These are phyloP conservation scores for Columba livia DNA, from an alignment of 2,113 vertebrate species.

Conservation along the genomic window DNA sequence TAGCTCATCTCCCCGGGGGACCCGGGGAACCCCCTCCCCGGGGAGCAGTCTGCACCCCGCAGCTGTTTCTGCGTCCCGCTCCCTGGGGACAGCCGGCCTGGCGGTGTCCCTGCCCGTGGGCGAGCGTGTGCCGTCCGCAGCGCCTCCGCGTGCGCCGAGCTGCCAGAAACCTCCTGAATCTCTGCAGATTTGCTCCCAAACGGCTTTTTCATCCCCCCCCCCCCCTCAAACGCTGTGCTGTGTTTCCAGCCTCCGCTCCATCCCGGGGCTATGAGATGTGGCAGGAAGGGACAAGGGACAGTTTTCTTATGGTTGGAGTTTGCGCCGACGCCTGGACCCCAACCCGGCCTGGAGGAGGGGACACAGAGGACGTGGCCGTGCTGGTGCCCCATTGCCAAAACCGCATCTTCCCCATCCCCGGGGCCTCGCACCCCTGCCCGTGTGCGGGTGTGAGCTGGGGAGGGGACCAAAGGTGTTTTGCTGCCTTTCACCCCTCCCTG, in stretches of 20 bases:
- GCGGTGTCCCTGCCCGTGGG: neutral
- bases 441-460: neutral
- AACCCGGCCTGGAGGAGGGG: neutral
- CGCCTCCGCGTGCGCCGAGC: neutral
- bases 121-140: neutral
- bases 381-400: neutral
- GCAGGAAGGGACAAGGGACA: neutral
- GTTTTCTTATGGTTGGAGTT: fast-evolving
- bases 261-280: fast-evolving
- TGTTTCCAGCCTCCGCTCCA: neutral
- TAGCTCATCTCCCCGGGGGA: neutral
- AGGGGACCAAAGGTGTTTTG: neutral
- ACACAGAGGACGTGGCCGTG: fast-evolving
- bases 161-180: neutral
- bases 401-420: fast-evolving
- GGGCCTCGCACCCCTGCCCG: fast-evolving
- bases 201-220: neutral
- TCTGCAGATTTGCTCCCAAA: neutral
- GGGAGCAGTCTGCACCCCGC: neutral
- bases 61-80: neutral
- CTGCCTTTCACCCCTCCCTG: neutral
- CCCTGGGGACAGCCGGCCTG: neutral
- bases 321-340: fast-evolving
- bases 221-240: fast-evolving
- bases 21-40: too few species aligned